Evolutionary conservation across 2,797 vertebrate species (phyloP).

Genomic region (Ptychobarbus kaznakovi): DNA sequence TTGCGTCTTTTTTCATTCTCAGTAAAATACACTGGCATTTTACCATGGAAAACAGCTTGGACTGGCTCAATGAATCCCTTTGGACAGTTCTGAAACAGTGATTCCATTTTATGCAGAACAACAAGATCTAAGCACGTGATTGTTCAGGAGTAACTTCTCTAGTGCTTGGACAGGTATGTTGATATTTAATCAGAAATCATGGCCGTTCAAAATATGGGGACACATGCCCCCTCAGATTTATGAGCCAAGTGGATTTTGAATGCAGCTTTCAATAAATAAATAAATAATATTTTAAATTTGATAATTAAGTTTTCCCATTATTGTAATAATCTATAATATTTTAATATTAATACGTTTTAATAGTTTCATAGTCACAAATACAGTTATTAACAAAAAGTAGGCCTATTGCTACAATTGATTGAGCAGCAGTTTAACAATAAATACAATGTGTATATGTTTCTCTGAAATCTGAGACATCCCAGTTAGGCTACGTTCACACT

Average conservation of each 20-base stretch:
- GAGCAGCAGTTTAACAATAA: not conserved
- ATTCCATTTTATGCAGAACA: not conserved
- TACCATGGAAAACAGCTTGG: not conserved
- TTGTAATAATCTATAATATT: not conserved
- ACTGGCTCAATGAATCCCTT: not conserved
- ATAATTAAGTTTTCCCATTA: not conserved
- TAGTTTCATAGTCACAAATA: too few relatives aligned
- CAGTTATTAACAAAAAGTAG: not conserved
- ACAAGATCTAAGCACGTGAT: not conserved
- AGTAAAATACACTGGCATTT: not conserved
- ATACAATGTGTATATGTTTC: not conserved
- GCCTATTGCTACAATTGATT: not conserved
- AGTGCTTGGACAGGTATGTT: not conserved
- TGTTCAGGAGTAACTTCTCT: not conserved
- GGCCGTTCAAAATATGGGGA: not conserved
- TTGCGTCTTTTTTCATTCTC: not conserved
- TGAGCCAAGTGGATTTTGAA: too few relatives aligned
- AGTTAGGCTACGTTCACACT: too few relatives aligned
- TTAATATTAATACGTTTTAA: not conserved
- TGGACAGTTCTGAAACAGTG: not conserved
- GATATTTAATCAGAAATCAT: not conserved
- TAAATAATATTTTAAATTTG: not conserved
- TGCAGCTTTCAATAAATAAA: too few relatives aligned
- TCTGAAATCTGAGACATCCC: not conserved
- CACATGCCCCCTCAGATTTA: too few relatives aligned